Percentiles rank a stretch among this genome's conserved stretches.
These are phyloP conservation scores for Dendrocopos noguchii DNA, from an alignment of 2,113 vertebrate species.

Conservation along the genomic window DNA sequence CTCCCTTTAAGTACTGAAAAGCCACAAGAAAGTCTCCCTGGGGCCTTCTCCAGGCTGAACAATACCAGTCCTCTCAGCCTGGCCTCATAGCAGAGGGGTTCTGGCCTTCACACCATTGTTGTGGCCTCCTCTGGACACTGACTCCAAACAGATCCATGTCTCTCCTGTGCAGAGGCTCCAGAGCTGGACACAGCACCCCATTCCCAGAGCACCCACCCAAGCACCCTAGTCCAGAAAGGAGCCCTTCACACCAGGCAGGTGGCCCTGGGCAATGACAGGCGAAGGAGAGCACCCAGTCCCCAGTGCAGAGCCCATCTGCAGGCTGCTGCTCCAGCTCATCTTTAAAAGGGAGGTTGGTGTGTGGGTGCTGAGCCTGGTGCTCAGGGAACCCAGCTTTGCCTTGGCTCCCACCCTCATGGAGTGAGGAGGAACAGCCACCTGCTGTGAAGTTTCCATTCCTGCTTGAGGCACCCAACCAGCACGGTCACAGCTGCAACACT, in stretches of 20 bases:
- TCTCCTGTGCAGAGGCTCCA: too few species aligned
- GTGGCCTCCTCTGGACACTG: too few species aligned
- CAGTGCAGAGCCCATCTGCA: fast-evolving
- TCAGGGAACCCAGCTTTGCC: neutral
- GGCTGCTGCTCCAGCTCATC: neutral
- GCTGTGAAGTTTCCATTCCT: neutral
- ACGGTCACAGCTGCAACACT: neutral
- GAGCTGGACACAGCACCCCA: neutral
- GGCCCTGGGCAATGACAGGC: fast-evolving
- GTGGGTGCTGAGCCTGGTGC: neutral
- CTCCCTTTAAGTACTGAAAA: too few species aligned
- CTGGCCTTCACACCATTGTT: too few species aligned
- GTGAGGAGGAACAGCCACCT: neutral
- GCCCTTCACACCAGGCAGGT: neutral
- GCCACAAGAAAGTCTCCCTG: too few species aligned
- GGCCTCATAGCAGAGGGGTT: too few species aligned
- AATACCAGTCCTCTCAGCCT: too few species aligned
- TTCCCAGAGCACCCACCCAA: neutral
- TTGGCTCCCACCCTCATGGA: neutral
- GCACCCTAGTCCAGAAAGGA: neutral
- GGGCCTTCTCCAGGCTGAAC: too few species aligned
- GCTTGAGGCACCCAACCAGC: neutral
- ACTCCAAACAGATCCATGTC: too few species aligned
- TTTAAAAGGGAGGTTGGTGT: too few species aligned
- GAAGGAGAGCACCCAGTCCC: neutral